These are phyloP conservation scores for Ophioninae sp. DNA, from an alignment of 2,888 invertebrate genomes.

Conservation along the genomic window DNA sequence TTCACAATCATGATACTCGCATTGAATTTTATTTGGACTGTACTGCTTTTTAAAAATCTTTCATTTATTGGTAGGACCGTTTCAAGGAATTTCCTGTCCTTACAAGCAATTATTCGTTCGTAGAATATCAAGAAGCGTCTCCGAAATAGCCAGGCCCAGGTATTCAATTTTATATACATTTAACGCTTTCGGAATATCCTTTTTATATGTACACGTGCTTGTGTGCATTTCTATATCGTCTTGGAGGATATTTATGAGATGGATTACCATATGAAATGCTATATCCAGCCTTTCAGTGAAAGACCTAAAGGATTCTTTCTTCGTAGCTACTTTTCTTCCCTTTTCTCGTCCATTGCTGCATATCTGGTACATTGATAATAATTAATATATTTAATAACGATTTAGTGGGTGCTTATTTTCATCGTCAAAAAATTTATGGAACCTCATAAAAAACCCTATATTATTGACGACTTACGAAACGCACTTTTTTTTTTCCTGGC, in stretches of 20 bases:
- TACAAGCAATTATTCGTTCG: neutral
- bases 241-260: conserved; percentile 78
- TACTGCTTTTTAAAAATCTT: neutral
- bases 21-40: neutral
- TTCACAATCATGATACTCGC: neutral
- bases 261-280: conserved; percentile 78
- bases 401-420: too few species aligned
- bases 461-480: neutral
- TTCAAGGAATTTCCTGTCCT: neutral
- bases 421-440: too few species aligned
- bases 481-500: neutral
- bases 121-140: neutral
- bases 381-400: too few species aligned
- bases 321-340: conserved; percentile 56
- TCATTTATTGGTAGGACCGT: neutral
- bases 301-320: conserved; percentile 46
- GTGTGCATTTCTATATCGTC: conserved; percentile 61
- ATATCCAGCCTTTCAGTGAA: conserved; percentile 51
- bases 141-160: neutral
- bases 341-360: conserved; percentile 33
- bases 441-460: too few species aligned
- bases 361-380: conserved; percentile 46
- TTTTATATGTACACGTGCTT: neutral
- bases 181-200: neutral
- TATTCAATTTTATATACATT: neutral